phyloP scores from a whole-genome alignment of 1,140 invertebrate species.

The Brachionus asplanchnoidis region DNA sequence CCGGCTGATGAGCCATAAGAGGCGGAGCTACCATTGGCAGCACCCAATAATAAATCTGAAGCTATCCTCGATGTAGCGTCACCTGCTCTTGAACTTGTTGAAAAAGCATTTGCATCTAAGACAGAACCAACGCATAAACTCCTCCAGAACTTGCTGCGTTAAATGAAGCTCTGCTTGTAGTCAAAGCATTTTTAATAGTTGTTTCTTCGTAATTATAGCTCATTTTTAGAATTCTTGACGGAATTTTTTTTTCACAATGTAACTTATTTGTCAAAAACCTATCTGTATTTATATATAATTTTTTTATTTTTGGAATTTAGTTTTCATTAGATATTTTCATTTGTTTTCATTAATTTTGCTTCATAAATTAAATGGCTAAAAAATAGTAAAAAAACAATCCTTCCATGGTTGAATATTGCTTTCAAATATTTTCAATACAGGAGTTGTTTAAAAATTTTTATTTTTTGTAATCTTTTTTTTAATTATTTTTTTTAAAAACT shows the following conservation, averaged over 20 bases:
- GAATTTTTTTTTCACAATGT: not conserved
- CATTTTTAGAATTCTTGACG: not conserved
- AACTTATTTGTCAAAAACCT: not conserved
- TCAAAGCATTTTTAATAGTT: not conserved
- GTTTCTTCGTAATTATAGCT: constrained; percentile 5
- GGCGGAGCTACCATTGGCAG: not conserved
- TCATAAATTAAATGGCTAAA: not conserved
- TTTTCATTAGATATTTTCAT: not conserved
- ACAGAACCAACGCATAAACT: not conserved
- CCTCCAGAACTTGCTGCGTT: not conserved
- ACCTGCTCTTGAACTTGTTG: not conserved
- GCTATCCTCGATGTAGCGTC: not conserved
- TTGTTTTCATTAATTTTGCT: not conserved
- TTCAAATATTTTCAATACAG: not conserved
- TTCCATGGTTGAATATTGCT: not conserved
- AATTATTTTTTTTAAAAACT: too few relatives aligned
- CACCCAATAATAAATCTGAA: not conserved
- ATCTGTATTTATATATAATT: not conserved
- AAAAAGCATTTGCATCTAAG: not conserved
- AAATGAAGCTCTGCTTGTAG: not conserved
- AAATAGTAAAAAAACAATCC: not conserved
- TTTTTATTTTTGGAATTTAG: not conserved
- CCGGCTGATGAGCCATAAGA: not conserved
- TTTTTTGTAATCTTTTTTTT: not conserved
- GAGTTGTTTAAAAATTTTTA: not conserved